Evolutionary conservation across 1,140 invertebrate genomes (phyloP), one percentile per base, ranked within the genome.

Genomic region (Psilanteris sp.): DNA sequence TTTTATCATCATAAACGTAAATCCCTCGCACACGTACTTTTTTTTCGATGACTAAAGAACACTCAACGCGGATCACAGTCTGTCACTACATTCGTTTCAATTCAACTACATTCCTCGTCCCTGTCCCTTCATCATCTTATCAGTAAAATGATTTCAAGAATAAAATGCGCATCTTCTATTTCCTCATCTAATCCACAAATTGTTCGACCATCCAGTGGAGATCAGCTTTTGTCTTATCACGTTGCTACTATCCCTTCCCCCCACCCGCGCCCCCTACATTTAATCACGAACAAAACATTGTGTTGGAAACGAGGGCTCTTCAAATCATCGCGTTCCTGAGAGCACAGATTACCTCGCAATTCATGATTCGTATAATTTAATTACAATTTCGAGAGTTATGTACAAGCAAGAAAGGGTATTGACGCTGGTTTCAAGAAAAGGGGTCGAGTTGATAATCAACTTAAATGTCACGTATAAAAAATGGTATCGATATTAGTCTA

Each of bases 11-110:
- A 36, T 26, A 37, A 74, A 62, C 34, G 32, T 54, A 73, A 77
- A 46, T 78, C 67, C 81, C 78, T 68, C 61, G 67, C 62, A 59
- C 66, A 48, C 72, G 64, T 43, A 71, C 59, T 70, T 57, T 18
- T 52, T 75, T 80, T 75, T 83, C 79, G 79, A 85, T 84, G 83
- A 85, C 79, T 84, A 82, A 61, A 81, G 78, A 79, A 85, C 79
- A 83, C 81, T 79, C 80, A 81, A 84, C 77, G 55, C 80, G 80
- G 79, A 88, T 88, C 87, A 87, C 85, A 87, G 85, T 87, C 79
- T 83, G 79, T 82, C 80, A 83, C 81, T 83, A 79, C 79, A 83
- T 78, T 82, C 79, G 44, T 81, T 3, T 55, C 71, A 79, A 66
- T 57, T 66, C 67, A 27, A 39, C 26, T 67, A 46, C 39, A 34